These are phyloP conservation scores for Triplophysa dalaica DNA, from an alignment of 2,113 vertebrate species.

Conservation along the genomic window DNA sequence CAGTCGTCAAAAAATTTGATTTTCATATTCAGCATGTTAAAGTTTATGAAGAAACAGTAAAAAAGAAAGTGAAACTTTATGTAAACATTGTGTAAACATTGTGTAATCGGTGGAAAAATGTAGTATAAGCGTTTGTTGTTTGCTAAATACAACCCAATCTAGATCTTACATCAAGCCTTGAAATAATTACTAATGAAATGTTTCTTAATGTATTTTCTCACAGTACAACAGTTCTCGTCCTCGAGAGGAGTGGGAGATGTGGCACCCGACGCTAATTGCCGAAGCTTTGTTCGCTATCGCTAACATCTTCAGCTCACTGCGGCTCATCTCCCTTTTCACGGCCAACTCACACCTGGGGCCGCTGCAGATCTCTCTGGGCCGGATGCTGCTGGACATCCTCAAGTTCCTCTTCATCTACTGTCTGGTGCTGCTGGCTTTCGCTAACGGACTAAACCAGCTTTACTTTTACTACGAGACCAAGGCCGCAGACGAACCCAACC, in stretches of 20 bases:
- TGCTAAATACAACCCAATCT: background rate
- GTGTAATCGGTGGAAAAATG: no score
- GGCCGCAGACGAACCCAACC: conserved; percentile 92
- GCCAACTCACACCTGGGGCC: conserved; percentile 95
- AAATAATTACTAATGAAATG: background rate
- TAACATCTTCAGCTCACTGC: conserved; percentile 93
- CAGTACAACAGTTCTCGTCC: conserved; percentile 95
- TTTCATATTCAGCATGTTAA: no score
- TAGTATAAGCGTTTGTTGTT: no score
- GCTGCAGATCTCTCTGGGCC: conserved; percentile 92
- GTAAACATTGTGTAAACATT: no score
- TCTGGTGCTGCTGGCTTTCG: conserved; percentile 89
- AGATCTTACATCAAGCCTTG: background rate
- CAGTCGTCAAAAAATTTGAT: no score
- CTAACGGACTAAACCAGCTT: conserved; percentile 95
- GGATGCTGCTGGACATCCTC: conserved; percentile 97
- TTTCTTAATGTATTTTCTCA: background rate
- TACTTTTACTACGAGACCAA: conserved; percentile 98
- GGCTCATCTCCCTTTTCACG: conserved; percentile 95
- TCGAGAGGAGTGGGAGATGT: conserved; percentile 96
- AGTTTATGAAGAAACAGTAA: no score
- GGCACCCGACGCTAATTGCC: conserved; percentile 94
- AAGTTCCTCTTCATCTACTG: conserved; percentile 99
- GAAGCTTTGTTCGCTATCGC: conserved; percentile 96
- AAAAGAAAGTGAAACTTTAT: no score